Evolutionary conservation across 1,140 invertebrate genomes (phyloP).

Genomic region (Propsilocerus akamusi): DNA sequence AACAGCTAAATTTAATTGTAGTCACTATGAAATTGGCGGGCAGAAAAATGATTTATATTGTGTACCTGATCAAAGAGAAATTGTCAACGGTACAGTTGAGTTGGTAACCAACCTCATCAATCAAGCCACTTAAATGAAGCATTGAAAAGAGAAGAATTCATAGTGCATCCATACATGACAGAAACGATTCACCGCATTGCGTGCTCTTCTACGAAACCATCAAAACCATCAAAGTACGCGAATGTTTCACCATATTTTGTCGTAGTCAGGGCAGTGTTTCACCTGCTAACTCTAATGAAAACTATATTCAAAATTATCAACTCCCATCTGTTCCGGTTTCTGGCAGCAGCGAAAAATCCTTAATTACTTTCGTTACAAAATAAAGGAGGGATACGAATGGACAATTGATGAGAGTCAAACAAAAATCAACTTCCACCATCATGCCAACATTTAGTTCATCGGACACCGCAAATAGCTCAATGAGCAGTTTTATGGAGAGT

Average conservation of each 20-base stretch:
- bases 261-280: slow-evolving; percentile 5
- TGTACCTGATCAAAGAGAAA: neutral
- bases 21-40: neutral
- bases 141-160: neutral
- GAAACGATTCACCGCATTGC: slow-evolving; percentile 24
- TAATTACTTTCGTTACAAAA: neutral
- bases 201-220: slow-evolving; percentile 28
- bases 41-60: slow-evolving; percentile 3
- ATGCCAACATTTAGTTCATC: too few relatives aligned
- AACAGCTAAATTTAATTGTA: neutral
- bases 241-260: slow-evolving; percentile 22
- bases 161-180: slow-evolving; percentile 3
- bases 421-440: too few relatives aligned
- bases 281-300: neutral
- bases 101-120: neutral
- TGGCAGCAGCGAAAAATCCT: slow-evolving; percentile 12
- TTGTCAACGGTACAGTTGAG: neutral
- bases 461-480: slow-evolving; percentile 12
- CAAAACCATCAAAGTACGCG: slow-evolving; percentile 26
- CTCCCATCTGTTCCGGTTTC: neutral
- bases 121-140: neutral
- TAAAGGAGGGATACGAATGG: slow-evolving; percentile 1
- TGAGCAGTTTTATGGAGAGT: slow-evolving; percentile 11
- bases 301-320: neutral
- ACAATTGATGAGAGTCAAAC: neutral